Evolutionary conservation across 1,140 invertebrate genomes (phyloP), one percentile per base, ranked within the genome.

Genomic region (Panagrolaimus sp.): DNA sequence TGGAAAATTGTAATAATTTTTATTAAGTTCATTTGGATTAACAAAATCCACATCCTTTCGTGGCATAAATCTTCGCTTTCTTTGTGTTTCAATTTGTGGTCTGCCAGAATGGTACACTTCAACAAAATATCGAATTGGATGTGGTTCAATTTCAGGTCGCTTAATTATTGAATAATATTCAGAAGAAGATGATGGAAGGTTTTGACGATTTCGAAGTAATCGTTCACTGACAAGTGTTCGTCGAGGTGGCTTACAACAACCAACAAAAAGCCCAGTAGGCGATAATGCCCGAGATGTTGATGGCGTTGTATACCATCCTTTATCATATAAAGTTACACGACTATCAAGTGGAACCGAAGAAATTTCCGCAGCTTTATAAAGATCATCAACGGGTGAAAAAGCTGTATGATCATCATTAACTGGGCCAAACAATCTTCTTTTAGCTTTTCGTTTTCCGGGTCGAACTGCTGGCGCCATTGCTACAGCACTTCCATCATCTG

Each of bases 61-160:
- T 20, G 20, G 13, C 27, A 4, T 5, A 20, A 20, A 9, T 11
- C n/a, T 57, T 57, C 20, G 20, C 27, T 57, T 27, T n/a, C 51
- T 57, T 57, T 16, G 11, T 57, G 13, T 20, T 14, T 23, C 16
- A 8, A n/a, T 14, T 31, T 11, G 14, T 5, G 45, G 5, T 4
- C 16, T 31, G 16, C 67, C 67, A n/a, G 67, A 69, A 38, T 69
- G 67, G 51, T 69, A 69, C 1, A 69, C 67, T 20, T 25, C 38
- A 4, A 53, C 42, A n/a, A 25, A 47, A 44, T 43, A 69, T 4
- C 67, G 63, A 16, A 69, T 20, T 16, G 67, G 67, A 51, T 27
- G 20, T 0, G 67, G 9, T 43, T 65, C 27, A 38, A 69, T 14
- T 43, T 69, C 67, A 14, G 7, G 16, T 14, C 31, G 25, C 16